Conservation (phyloP, 2,797 vertebrate genomes). For the Tokudaia muenninki region DNA sequence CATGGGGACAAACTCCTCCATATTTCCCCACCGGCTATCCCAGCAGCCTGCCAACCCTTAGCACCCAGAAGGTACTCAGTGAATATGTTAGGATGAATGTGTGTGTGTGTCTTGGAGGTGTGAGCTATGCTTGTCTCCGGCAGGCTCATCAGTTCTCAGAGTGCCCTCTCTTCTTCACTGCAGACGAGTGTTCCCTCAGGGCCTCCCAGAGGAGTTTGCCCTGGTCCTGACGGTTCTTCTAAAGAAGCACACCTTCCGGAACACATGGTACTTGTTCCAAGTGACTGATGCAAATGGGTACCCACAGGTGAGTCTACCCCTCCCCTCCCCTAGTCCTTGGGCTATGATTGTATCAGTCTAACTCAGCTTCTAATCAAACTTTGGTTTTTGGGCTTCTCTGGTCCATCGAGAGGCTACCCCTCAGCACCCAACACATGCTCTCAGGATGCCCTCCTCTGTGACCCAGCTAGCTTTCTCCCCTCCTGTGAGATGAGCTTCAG, state of each 20-base stretch:
- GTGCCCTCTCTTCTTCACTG: neutral
- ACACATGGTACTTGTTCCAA: conserved; percentile 95
- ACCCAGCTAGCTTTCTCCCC: neutral
- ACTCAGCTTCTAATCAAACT: neutral
- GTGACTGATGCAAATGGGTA: conserved; percentile 94
- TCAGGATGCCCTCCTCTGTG: neutral
- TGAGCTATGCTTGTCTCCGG: fast-evolving
- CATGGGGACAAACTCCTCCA: neutral
- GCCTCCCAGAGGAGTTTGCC: conserved; percentile 94
- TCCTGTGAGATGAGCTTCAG: neutral
- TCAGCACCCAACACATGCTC: neutral
- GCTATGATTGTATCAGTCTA: fast-evolving
- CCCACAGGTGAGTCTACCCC: conserved; percentile 92
- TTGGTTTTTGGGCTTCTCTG: neutral
- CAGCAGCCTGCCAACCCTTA: neutral
- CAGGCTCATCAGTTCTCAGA: neutral
- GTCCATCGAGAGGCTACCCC: neutral
- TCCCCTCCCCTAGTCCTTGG: neutral
- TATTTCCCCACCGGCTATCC: neutral
- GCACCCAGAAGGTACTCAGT: neutral
- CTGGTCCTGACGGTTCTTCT: conserved; percentile 94
- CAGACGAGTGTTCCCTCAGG: conserved; percentile 94
- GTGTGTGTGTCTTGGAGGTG: neutral
- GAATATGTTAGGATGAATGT: neutral
- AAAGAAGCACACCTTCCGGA: conserved; percentile 93